These are phyloP conservation scores for Autographa pulchrina DNA, from an alignment of 2,888 invertebrate species.

Conservation along the genomic window DNA sequence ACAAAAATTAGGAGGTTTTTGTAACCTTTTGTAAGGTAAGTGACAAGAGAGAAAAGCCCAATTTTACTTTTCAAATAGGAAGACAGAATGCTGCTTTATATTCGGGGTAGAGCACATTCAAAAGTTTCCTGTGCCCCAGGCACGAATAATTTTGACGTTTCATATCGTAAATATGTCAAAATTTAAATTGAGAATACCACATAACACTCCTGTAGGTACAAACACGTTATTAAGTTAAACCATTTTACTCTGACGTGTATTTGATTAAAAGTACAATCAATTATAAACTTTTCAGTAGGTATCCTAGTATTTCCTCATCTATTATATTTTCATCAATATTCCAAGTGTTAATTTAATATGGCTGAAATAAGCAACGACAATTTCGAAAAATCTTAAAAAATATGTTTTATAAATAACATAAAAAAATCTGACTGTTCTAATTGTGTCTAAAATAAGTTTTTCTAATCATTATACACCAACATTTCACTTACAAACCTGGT, in stretches of 20 bases:
- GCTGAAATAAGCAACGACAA: no score
- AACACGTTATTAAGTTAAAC: slow-evolving; percentile 1
- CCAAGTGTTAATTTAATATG: no score
- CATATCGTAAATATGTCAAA: slow-evolving; percentile 4
- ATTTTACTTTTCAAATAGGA: slow-evolving; percentile 4
- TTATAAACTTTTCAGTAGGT: background rate
- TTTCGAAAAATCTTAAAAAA: no score
- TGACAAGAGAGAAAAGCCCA: slow-evolving; percentile 1
- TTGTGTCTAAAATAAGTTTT: no score
- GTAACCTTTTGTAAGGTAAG: background rate
- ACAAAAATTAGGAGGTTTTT: background rate
- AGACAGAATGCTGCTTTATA: background rate
- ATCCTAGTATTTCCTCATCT: no score
- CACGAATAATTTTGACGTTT: slow-evolving; percentile 4
- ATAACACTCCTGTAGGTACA: background rate
- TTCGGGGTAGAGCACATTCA: slow-evolving; percentile 4
- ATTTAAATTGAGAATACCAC: slow-evolving; percentile 4
- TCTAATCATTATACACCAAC: no score
- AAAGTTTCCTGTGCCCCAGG: slow-evolving; percentile 4
- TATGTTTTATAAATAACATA: no score
- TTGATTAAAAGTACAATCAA: background rate
- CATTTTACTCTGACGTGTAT: background rate
- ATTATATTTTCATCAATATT: background rate
- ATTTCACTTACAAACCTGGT: no score
- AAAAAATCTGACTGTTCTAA: no score